Evolutionary conservation across 1,140 invertebrate genomes (phyloP), one percentile per base, ranked within the genome.

Genomic region (Oppia nitens): DNA sequence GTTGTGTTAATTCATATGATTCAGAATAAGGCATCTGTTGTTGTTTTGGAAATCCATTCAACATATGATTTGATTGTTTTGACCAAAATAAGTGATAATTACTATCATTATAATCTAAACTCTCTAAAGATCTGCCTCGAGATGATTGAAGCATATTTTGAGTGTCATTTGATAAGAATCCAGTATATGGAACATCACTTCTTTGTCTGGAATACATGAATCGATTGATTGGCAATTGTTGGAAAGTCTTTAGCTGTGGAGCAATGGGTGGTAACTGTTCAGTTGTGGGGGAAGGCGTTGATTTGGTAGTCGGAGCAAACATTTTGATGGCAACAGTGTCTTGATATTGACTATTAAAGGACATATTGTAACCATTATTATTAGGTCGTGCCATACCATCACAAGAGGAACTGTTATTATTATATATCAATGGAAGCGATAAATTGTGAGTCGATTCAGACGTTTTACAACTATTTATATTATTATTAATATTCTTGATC

Each of bases 401-500:
- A 20, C 2, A 14, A n/a, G 21, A 48, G 1, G 17, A 55, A 32
- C n/a, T 23, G 1, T 14, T 20, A 28, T 20, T 32, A 28, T 28
- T 27, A 23, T 24, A 21, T 20, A 27, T 23, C 40, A 47, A 20
- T 55, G 40, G 53, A 20, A 25, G 26, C 12, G 2, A 47, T 28
- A 47, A n/a, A 20, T 23, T 2, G 29, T 24, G 17, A 12, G 20
- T 3, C 12, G 20, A 26, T 3, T 11, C 2, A n/a, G 53, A 12
- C 11, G 2, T 23, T 32, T 23, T 12, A n/a, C 47, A 29, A 12
- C 57, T 27, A 17, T 26, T 40, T 6, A 56, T 28, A 24, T 47
- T 47, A 29, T 63, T 65, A 6, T 55, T 53, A 20, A 66, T 59
- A 69, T 95, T 88, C 73, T 97, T 96, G 17, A 98, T 82, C 72